These are phyloP conservation scores for Drosophila guanche DNA, from an alignment of 1,140 invertebrate species.

Conservation along the genomic window DNA sequence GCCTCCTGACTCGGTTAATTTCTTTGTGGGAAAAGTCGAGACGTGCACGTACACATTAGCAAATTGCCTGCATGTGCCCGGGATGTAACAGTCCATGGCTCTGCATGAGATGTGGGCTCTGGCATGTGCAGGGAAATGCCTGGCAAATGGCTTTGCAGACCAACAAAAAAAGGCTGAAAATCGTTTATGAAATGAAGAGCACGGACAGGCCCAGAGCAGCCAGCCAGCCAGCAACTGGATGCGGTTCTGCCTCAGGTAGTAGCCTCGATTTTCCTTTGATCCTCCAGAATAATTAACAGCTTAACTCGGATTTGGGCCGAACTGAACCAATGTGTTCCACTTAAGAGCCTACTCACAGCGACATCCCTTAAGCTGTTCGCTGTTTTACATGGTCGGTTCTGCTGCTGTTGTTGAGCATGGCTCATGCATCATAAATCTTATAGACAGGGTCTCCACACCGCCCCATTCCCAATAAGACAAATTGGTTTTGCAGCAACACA, in stretches of 20 bases:
- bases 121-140: conserved; percentile 20
- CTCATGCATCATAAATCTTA: conserved; percentile 59
- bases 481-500: conserved; percentile 63
- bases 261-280: conserved; percentile 28
- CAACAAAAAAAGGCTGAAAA: conserved; percentile 33
- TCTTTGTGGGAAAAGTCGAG: conserved; percentile 57
- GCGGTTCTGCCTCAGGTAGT: conserved; percentile 6
- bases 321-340: conserved; percentile 5
- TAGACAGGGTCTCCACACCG: conserved; percentile 2
- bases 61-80: conserved; percentile 63
- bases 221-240: conserved; percentile 10
- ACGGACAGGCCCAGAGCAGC: conserved; percentile 14
- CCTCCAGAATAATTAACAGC: conserved; percentile 37
- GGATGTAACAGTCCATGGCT: not conserved
- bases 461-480: conserved; percentile 60
- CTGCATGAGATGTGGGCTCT: not conserved
- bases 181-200: conserved; percentile 47
- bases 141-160: conserved; percentile 43
- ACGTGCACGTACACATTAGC: conserved; percentile 73
- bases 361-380: too few species aligned
- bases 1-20: conserved; percentile 52
- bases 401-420: conserved; percentile 1
- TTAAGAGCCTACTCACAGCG: not conserved
- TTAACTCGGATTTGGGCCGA: conserved; percentile 40
- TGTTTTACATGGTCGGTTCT: conserved; percentile 16